phyloP scores from a whole-genome alignment of 2,113 vertebrate genomes.

The Crotalus horridus region DNA sequence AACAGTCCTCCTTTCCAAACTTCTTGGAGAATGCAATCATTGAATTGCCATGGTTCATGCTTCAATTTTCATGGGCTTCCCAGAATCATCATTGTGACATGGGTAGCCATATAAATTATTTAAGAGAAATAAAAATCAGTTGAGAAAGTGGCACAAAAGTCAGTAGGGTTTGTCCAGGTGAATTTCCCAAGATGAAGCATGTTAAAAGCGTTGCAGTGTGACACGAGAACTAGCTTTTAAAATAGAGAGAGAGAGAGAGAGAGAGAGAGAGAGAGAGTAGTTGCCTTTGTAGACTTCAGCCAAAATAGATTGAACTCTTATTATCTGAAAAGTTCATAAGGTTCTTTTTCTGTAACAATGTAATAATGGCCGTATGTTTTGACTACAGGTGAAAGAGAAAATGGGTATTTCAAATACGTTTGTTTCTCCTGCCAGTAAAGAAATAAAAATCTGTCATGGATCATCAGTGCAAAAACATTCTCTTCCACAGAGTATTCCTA shows the following conservation, averaged over 20 bases:
- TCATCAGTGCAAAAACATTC: constrained; percentile 65
- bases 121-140: background rate
- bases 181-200: background rate
- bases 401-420: constrained; percentile 61
- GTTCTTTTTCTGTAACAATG: background rate
- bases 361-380: background rate
- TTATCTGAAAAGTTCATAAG: background rate
- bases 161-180: background rate
- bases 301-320: background rate
- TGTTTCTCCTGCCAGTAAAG: constrained; percentile 67
- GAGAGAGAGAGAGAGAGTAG: background rate
- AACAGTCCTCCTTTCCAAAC: background rate
- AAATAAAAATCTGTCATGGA: constrained; percentile 62
- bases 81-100: background rate
- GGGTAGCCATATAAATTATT: background rate
- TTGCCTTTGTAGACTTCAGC: background rate
- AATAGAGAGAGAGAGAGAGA: background rate
- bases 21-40: background rate
- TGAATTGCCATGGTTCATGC: background rate
- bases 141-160: background rate
- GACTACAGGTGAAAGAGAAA: constrained; percentile 71
- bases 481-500: constrained; percentile 75
- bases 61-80: background rate
- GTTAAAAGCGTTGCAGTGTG: background rate
- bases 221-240: background rate